A percentile compares a stretch with the other conserved stretches of the same genome.
phyloP scores from a whole-genome alignment of 1,140 invertebrate genomes.

The Melitaea cinxia region DNA sequence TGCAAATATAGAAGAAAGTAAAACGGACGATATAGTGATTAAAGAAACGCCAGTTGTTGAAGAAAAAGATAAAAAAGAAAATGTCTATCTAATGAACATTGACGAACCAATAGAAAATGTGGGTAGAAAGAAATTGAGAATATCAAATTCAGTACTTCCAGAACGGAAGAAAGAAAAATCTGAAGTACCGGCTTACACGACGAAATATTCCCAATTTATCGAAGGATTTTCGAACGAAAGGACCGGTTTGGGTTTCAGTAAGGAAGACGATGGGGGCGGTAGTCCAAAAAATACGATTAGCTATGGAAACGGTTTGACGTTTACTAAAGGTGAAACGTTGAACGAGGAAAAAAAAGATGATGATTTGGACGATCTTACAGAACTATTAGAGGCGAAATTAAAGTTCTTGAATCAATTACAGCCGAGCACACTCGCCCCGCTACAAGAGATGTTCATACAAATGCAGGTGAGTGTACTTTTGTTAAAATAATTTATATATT shows the following conservation, averaged over 20 bases:
- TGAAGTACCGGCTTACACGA: slow-evolving; percentile 64
- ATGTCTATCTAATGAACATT: slow-evolving; percentile 55
- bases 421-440: slow-evolving; percentile 51
- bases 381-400: slow-evolving; percentile 65
- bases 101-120: slow-evolving; percentile 50
- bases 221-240: slow-evolving; percentile 70
- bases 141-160: slow-evolving; percentile 68
- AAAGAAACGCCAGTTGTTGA: slow-evolving; percentile 20
- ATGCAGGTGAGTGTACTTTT: slow-evolving; percentile 61
- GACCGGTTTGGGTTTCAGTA: slow-evolving; percentile 68
- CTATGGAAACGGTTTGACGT: slow-evolving; percentile 69
- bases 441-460: slow-evolving; percentile 73
- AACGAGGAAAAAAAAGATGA: slow-evolving; percentile 72
- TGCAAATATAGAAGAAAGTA: slow-evolving; percentile 42
- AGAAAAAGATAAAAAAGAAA: slow-evolving; percentile 62
- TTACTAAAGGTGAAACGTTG: slow-evolving; percentile 70
- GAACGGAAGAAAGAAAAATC: slow-evolving; percentile 53
- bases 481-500: too few species aligned
- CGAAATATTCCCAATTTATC: slow-evolving; percentile 70
- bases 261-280: slow-evolving; percentile 47
- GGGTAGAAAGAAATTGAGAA: slow-evolving; percentile 62
- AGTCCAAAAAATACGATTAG: slow-evolving; percentile 60
- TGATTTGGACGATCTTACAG: slow-evolving; percentile 57
- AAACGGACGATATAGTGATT: slow-evolving; percentile 33
- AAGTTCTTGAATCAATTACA: slow-evolving; percentile 68